These are phyloP conservation scores for Prosapia bicincta DNA, from an alignment of 2,888 invertebrate genomes.

Conservation along the genomic window DNA sequence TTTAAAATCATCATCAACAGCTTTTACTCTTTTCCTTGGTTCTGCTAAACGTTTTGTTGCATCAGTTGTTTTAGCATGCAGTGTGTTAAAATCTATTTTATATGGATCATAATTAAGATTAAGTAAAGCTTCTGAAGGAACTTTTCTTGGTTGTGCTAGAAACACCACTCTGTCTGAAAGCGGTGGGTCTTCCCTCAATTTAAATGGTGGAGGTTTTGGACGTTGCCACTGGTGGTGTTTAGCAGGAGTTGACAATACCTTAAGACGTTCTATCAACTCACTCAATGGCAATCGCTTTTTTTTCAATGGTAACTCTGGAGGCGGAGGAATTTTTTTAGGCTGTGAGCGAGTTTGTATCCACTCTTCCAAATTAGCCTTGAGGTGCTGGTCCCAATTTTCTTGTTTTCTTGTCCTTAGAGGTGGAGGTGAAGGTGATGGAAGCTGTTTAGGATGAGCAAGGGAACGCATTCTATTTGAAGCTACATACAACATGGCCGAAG, in stretches of 20 bases:
- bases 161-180: neutral
- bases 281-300: neutral
- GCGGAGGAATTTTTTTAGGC: neutral
- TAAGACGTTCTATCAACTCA: neutral
- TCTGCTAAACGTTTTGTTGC: neutral
- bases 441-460: neutral
- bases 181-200: neutral
- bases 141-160: neutral
- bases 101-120: neutral
- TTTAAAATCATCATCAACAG: slow-evolving; percentile 7
- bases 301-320: slow-evolving; percentile 2
- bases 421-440: neutral
- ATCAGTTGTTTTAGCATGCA: neutral
- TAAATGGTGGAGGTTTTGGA: neutral
- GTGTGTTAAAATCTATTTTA: neutral
- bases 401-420: neutral
- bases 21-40: neutral
- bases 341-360: neutral
- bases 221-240: neutral
- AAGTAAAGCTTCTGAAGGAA: neutral
- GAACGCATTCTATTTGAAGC: neutral
- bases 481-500: neutral
- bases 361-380: neutral
- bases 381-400: neutral
- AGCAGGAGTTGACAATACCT: neutral